A percentile compares a stretch with the other conserved stretches of the same genome.
Conservation (phyloP, 2,888 invertebrate species). For the Rotaria macrura region DNA sequence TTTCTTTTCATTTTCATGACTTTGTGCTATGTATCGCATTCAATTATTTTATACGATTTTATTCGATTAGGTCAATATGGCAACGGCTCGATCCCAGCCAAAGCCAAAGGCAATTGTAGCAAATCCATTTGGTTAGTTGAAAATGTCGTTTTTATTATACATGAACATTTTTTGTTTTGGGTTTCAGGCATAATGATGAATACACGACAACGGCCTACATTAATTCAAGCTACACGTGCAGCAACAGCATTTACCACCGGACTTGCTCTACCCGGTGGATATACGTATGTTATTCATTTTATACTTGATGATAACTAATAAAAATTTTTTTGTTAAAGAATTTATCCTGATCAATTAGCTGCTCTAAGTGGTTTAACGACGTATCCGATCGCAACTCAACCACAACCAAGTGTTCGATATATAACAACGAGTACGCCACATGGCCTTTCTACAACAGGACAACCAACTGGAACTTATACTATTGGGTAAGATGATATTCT, state of each 20-base stretch:
- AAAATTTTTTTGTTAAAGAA: not conserved
- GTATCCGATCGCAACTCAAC: not conserved
- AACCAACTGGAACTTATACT: not conserved
- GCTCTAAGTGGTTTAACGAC: not conserved
- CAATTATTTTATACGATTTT: not conserved
- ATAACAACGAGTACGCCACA: not conserved
- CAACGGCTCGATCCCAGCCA: slow-evolving; percentile 16
- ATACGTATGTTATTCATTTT: not conserved
- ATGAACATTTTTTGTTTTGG: not conserved
- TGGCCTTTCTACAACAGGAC: not conserved
- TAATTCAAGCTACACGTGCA: slow-evolving; percentile 4
- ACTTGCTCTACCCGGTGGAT: slow-evolving; percentile 6
- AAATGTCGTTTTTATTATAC: not conserved
- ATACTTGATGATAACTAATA: too few species aligned
- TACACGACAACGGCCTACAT: slow-evolving; percentile 9
- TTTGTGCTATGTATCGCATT: not conserved
- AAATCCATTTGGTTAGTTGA: slow-evolving; percentile 1
- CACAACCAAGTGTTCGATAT: not conserved
- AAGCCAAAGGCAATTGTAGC: not conserved
- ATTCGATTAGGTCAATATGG: slow-evolving; percentile 16
- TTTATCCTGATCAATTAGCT: not conserved
- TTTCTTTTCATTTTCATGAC: not conserved
- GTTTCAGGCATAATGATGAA: not conserved
- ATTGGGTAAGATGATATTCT: not conserved
- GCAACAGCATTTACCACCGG: not conserved